Evolutionary conservation across 2,797 vertebrate genomes (phyloP), one percentile per base, ranked within the genome.

Genomic region (Lacerta agilis): DNA sequence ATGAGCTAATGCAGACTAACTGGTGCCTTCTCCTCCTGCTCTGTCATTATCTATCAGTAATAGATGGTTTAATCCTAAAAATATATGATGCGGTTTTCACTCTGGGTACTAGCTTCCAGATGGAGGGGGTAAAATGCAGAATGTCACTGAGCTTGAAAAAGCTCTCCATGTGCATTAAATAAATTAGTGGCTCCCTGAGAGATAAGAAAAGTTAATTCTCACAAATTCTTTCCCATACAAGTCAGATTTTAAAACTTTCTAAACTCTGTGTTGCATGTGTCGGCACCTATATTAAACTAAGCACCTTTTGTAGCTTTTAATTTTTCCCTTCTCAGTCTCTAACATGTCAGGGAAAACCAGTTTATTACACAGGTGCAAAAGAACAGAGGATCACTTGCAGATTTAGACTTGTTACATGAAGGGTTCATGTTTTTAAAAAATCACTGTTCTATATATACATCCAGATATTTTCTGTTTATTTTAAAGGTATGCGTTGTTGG

Each of bases 1-100:
- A 96, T 96, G 94, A 97, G 92, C 96, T 96, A 96, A 97, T 93
- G 93, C 95, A 97, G 97, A 97, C 97, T 95, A 97, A 95, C 95
- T 95, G 96, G 97, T 96, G 95, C 96, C 95, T 96, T 96, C 93
- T 96, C 89, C 93, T 94, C 92, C 90, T 95, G 85, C 94, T 95
- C 95, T 96, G 95, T 97, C 95, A 96, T 96, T 97, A 97, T 94
- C 96, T 96, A 96, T 95, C 95, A 96, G 95, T 94, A 97, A 97
- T 96, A 95, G 95, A 95, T 87, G 91, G 95, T 95, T 97, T 96
- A 96, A 96, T 94, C 90, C 92, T 91, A 96, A 94, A 96, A 96
- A 97, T 92, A 93, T 80, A 96, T 95, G 90, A 90, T 87, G 90
- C 1, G 92, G 94, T 95, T 96, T 96, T 94, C 91, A 94, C 88